phyloP scores from a whole-genome alignment of 2,888 invertebrate genomes.

The Globia sparganii region DNA sequence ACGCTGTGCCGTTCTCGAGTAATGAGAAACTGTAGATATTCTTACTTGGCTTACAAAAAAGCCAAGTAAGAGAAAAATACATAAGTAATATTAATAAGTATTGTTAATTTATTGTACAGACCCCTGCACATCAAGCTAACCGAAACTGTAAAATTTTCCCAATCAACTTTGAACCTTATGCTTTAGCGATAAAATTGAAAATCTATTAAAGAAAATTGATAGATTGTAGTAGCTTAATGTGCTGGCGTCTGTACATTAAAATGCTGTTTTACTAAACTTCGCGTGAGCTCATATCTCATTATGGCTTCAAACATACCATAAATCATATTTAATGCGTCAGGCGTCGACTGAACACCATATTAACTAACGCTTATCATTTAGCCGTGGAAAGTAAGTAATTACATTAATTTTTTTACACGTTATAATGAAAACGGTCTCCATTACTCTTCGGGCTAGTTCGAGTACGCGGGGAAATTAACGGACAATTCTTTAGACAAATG shows the following conservation, averaged over 20 bases:
- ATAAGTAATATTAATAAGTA: no score
- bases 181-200: no score
- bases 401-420: conserved; percentile 60
- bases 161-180: no score
- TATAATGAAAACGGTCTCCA: conserved; percentile 39
- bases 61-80: background rate
- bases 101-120: no score
- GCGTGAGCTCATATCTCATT: conserved; percentile 61
- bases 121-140: no score
- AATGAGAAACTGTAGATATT: background rate
- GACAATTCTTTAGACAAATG: background rate
- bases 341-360: conserved; percentile 57
- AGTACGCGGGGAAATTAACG: conserved; percentile 6
- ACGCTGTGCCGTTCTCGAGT: conserved; percentile 7
- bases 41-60: background rate
- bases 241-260: conserved; percentile 22
- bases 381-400: conserved; percentile 60
- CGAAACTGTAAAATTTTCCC: no score
- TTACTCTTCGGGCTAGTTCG: conserved; percentile 42
- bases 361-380: conserved; percentile 59
- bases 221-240: no score
- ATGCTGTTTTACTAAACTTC: conserved; percentile 27
- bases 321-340: conserved; percentile 63
- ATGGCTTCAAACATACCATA: conserved; percentile 56
- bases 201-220: no score